Evolutionary conservation across 1,140 invertebrate species (phyloP), one percentile per base, ranked within the genome.

Genomic region (Drosophila sproati): DNA sequence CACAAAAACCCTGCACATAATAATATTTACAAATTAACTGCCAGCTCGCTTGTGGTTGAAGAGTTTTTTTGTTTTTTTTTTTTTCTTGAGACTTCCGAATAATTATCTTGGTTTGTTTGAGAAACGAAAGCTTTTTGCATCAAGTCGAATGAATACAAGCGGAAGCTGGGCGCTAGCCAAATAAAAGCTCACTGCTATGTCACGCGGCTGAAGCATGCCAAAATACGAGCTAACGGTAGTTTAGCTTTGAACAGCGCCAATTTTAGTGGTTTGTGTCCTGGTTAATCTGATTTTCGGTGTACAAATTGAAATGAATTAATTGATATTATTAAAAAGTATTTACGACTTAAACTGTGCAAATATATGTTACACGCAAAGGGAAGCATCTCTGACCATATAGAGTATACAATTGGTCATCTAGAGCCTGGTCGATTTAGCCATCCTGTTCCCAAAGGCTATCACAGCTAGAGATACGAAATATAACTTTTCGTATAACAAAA

Each of bases 181-280:
- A 4, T 28, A 39, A 48, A 69, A 73, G 71, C 56, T 73, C 34
- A 3, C 2, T 61, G 64, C 50, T 69, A 61, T 41, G 20, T 2
- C 6, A 57, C 2, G 6, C 5, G 2, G 3, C 10, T 12, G 5
- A 50, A 66, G 62, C 50, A 54, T 45, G 4, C 31, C 4, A 2
- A 28, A 6, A 6, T 20, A 20, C 20, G 20, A 5, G 4, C 29
- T 51, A 66, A 47, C 20, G 41, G 20, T 47, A 31, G 34, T 8
- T 4, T n/a, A 34, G 43, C 29, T 55, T 71, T 39, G 20, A 59
- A 29, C 54, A 39, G 3, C 8, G 37, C 43, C 5, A 4, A 6
- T 5, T 37, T 45, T 31, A 8, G 6, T 52, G 66, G 66, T 69
- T 69, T 31, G 29, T 12, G 51, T 34, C 66, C 28, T 8, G 55